Percentiles rank a stretch among this genome's conserved stretches.
These are phyloP conservation scores for Marasmarcha lunaedactyla DNA, from an alignment of 2,888 invertebrate species.

Conservation along the genomic window DNA sequence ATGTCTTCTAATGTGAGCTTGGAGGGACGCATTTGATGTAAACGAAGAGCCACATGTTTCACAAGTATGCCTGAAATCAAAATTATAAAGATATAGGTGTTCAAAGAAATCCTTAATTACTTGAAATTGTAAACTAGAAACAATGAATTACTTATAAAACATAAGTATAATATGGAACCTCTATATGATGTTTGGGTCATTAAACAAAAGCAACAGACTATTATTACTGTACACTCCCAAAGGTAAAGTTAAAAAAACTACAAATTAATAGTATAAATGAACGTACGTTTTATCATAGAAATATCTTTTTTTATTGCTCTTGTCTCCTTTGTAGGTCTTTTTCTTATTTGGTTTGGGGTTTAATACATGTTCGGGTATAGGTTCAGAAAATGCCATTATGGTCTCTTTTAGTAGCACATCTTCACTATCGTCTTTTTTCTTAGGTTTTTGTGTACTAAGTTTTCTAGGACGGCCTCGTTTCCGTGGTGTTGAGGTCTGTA, in stretches of 20 bases:
- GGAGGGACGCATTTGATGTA: constrained; percentile 59
- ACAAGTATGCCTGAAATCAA: constrained; percentile 46
- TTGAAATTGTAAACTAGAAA: background rate
- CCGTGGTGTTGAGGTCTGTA: constrained; percentile 17
- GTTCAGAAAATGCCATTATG: constrained; percentile 58
- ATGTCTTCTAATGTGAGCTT: constrained; percentile 60
- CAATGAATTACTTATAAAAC: too few relatives aligned
- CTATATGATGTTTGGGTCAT: too few relatives aligned
- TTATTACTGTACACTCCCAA: too few relatives aligned
- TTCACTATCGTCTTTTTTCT: constrained; percentile 34
- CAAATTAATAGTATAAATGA: background rate
- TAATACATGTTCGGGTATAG: constrained; percentile 54
- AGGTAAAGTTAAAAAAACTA: too few relatives aligned
- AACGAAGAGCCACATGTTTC: constrained; percentile 63
- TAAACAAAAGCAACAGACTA: too few relatives aligned
- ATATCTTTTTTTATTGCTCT: constrained; percentile 54
- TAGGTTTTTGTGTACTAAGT: constrained; percentile 13
- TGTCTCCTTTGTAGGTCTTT: constrained; percentile 18
- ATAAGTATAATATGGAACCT: too few relatives aligned
- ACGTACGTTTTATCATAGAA: constrained; percentile 53
- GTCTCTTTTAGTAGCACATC: constrained; percentile 60
- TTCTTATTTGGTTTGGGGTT: constrained; percentile 55
- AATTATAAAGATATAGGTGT: background rate
- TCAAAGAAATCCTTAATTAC: too few relatives aligned
- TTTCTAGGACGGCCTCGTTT: constrained; percentile 57